A percentile compares a stretch with the other conserved stretches of the same genome.
These are phyloP conservation scores for Xestia rhomboidea DNA, from an alignment of 2,888 invertebrate genomes.

Conservation along the genomic window DNA sequence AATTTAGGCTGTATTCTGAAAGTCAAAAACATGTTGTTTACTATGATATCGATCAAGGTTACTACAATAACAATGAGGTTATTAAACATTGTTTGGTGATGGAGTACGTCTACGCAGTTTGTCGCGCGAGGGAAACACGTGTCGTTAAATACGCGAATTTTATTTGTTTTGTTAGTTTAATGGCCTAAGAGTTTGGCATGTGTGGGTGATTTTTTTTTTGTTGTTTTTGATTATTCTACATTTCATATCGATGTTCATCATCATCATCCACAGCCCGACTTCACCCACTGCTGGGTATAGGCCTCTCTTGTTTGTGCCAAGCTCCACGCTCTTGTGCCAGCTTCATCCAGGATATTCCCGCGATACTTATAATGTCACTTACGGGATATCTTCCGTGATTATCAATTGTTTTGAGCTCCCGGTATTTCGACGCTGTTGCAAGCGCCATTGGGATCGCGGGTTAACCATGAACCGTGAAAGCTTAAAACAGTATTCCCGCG, in stretches of 20 bases:
- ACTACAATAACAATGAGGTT: conserved; percentile 43
- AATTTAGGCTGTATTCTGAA: conserved; percentile 39
- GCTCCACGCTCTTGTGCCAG: no score
- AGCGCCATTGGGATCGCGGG: no score
- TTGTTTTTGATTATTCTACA: neutral
- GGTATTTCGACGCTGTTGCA: no score
- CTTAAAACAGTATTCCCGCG: no score
- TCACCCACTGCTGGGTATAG: no score
- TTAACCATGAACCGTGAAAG: no score
- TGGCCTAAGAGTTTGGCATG: neutral
- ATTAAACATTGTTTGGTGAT: conserved; percentile 4
- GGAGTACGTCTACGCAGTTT: conserved; percentile 20
- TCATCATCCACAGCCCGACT: no score
- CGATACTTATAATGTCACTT: no score
- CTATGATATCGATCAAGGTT: conserved; percentile 70
- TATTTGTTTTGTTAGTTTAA: conserved; percentile 4
- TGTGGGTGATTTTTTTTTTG: neutral
- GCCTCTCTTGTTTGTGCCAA: no score
- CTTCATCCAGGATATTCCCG: no score
- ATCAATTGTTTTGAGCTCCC: no score
- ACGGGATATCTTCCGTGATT: no score
- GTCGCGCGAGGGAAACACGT: conserved; percentile 19
- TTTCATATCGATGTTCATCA: neutral
- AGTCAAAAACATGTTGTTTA: conserved; percentile 59
- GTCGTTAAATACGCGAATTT: conserved; percentile 8